phyloP scores from a whole-genome alignment of 2,888 invertebrate genomes.

The Fragum whitleyi region DNA sequence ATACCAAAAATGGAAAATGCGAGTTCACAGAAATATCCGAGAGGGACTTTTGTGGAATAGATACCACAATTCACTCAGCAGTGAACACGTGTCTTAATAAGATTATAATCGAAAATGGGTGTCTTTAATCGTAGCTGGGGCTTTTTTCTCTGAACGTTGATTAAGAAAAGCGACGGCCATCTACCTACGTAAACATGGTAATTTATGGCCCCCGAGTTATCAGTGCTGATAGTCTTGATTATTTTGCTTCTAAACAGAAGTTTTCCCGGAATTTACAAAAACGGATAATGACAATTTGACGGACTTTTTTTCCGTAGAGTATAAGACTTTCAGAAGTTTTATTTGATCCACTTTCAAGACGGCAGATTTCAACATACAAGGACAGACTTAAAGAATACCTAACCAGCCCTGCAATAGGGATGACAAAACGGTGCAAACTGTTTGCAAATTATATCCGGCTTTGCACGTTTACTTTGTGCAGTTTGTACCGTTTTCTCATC shows the following conservation, averaged over 20 bases:
- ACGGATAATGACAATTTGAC: background rate
- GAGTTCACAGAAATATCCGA: too few species aligned
- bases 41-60: background rate
- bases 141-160: background rate
- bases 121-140: background rate
- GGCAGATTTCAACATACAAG: too few species aligned
- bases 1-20: too few species aligned
- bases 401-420: too few species aligned
- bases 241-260: background rate
- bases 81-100: background rate
- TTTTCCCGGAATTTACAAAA: background rate
- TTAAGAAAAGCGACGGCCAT: background rate
- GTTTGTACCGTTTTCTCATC: too few species aligned
- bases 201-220: constrained; percentile 8
- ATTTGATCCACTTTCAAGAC: background rate
- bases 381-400: too few species aligned
- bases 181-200: constrained; percentile 7
- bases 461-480: too few species aligned
- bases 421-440: too few species aligned
- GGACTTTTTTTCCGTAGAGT: background rate
- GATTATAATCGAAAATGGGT: background rate
- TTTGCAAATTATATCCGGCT: too few species aligned
- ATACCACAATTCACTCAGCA: background rate
- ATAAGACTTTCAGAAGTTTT: background rate
- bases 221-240: background rate